These are phyloP conservation scores for Zeus faber DNA, from an alignment of 2,113 vertebrate species.

Conservation along the genomic window DNA sequence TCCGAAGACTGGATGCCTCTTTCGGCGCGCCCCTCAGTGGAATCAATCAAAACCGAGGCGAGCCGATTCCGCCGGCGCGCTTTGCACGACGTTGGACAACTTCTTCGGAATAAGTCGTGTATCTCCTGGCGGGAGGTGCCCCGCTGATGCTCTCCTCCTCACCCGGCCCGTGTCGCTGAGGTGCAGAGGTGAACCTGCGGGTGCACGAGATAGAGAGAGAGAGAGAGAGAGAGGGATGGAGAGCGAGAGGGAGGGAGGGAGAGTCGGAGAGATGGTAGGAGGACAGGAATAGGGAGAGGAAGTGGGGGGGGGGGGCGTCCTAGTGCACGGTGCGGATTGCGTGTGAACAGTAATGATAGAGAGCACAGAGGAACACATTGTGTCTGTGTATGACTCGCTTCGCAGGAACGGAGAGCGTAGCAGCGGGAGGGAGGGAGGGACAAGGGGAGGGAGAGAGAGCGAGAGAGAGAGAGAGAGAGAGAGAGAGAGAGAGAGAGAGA, in stretches of 20 bases:
- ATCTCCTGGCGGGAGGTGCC: no score
- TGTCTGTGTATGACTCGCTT: constrained; percentile 59
- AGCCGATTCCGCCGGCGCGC: no score
- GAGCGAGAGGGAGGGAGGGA: neutral
- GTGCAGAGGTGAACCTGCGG: neutral
- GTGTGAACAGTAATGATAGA: constrained; percentile 65
- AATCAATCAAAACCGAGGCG: no score
- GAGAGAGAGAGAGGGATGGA: neutral
- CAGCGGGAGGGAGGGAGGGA: constrained; percentile 21
- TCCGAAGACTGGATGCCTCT: neutral
- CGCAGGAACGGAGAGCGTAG: constrained; percentile 42
- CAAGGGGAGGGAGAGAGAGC: constrained; percentile 27
- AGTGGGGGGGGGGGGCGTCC: constrained; percentile 2
- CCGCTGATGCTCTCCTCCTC: neutral
- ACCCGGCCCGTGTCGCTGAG: neutral
- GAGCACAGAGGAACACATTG: constrained; percentile 67
- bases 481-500: constrained; percentile 28
- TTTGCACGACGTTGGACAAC: no score
- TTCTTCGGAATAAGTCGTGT: no score
- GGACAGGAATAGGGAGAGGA: neutral
- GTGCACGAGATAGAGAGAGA: neutral
- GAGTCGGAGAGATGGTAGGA: constrained; percentile 10
- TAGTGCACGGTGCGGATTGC: constrained; percentile 38
- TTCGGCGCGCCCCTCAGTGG: no score
- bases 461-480: constrained; percentile 37